phyloP scores from a whole-genome alignment of 1,140 invertebrate genomes.

The Cotesia glomerata region DNA sequence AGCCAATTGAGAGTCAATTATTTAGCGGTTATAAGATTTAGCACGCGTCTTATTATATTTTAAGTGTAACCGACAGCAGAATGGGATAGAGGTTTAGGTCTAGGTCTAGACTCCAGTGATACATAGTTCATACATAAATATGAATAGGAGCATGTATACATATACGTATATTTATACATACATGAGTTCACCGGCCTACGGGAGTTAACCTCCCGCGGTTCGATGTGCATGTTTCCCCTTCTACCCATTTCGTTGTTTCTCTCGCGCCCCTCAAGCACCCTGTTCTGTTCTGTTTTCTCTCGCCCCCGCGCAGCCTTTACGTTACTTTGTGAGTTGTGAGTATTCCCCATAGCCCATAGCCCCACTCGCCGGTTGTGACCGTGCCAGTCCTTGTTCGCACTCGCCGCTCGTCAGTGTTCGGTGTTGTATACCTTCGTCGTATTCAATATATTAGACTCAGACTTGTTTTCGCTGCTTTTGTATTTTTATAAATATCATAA shows the following conservation, averaged over 20 bases:
- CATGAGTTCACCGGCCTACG: constrained; percentile 16
- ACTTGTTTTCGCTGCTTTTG: not conserved
- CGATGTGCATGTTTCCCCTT: not conserved
- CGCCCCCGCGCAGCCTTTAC: not conserved
- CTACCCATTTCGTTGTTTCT: not conserved
- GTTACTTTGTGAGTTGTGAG: too few species aligned
- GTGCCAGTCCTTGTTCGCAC: constrained; percentile 24
- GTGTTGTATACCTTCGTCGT: not conserved
- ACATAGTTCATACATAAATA: not conserved
- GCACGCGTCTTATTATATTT: not conserved
- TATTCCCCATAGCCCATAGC: not conserved
- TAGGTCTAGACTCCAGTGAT: not conserved
- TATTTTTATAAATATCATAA: not conserved
- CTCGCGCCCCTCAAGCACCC: constrained; percentile 5
- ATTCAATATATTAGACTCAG: not conserved
- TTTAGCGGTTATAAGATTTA: not conserved
- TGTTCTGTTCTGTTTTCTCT: not conserved
- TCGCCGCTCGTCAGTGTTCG: constrained; percentile 15
- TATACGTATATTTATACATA: too few species aligned
- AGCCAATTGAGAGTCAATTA: not conserved
- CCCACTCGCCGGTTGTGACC: constrained; percentile 3
- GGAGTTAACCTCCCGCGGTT: constrained; percentile 17
- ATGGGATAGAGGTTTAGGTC: not conserved
- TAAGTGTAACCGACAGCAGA: not conserved
- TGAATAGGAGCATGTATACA: too few species aligned